Evolutionary conservation across 2,888 invertebrate genomes (phyloP).

Genomic region (Microdon myrmicae): DNA sequence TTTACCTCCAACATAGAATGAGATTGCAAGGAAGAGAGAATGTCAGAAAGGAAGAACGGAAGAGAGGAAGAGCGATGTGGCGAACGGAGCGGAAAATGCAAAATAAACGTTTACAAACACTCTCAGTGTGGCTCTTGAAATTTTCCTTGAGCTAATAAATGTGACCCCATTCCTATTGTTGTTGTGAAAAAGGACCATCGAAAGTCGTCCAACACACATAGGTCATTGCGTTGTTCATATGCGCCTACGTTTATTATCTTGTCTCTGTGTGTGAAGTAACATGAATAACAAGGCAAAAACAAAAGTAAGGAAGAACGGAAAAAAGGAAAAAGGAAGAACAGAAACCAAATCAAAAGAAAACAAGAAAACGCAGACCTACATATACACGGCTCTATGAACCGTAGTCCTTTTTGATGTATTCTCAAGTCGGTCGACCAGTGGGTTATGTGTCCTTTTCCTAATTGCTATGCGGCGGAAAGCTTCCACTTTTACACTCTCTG

Average conservation of each 20-base stretch:
- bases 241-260: constrained; percentile 20
- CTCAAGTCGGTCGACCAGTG: constrained; percentile 32
- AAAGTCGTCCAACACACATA: constrained; percentile 29
- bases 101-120: constrained; percentile 12
- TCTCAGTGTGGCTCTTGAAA: constrained; percentile 38
- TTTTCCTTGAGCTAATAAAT: constrained; percentile 51
- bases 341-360: constrained; percentile 14
- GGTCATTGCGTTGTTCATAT: constrained; percentile 13
- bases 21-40: too few species aligned
- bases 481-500: constrained; percentile 17
- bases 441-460: constrained; percentile 12
- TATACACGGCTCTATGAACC: constrained; percentile 16
- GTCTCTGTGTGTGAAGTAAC: constrained; percentile 6
- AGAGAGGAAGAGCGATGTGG: constrained; percentile 19
- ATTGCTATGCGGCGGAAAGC: constrained; percentile 36
- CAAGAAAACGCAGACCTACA: constrained; percentile 24
- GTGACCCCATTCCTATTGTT: constrained; percentile 49
- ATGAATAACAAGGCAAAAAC: not conserved
- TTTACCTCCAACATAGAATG: too few species aligned
- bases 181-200: constrained; percentile 45
- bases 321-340: constrained; percentile 1
- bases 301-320: constrained; percentile 1
- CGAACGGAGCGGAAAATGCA: constrained; percentile 9
- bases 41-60: constrained; percentile 1
- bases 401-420: constrained; percentile 16